Conservation (phyloP, 2,113 vertebrate genomes). For the Nycticryphes semicollaris region DNA sequence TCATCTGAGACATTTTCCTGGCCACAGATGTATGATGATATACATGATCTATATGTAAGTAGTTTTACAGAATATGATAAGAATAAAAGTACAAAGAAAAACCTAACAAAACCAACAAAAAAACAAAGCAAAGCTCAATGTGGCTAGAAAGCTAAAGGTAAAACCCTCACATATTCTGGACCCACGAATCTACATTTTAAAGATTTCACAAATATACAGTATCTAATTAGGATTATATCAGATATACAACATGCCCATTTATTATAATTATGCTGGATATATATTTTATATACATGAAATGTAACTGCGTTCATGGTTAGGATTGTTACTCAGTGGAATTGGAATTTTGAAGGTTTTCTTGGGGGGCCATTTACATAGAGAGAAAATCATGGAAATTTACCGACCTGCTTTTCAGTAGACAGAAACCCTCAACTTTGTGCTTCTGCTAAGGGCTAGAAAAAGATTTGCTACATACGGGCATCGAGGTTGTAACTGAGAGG, state of each 20-base stretch:
- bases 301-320: conserved; percentile 27
- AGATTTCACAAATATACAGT: conserved; percentile 62
- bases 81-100: neutral
- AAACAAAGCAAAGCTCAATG: neutral
- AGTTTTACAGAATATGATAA: neutral
- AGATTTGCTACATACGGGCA: neutral
- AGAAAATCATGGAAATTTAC: neutral
- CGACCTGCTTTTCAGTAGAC: neutral
- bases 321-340: neutral
- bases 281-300: conserved; percentile 62
- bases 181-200: conserved; percentile 30
- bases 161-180: conserved; percentile 57
- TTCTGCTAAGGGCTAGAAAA: conserved; percentile 7
- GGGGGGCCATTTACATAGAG: neutral
- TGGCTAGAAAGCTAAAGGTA: neutral
- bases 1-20: conserved; percentile 1
- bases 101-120: neutral
- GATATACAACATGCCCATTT: conserved; percentile 63
- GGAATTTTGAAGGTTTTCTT: conserved; percentile 32
- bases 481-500: neutral
- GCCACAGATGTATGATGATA: neutral
- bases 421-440: neutral
- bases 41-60: neutral
- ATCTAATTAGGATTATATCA: conserved; percentile 61
- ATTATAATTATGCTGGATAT: conserved; percentile 53